A percentile compares a stretch with the other conserved stretches of the same genome.
phyloP scores from a whole-genome alignment of 2,888 invertebrate genomes.

The Oscheius sp. region DNA sequence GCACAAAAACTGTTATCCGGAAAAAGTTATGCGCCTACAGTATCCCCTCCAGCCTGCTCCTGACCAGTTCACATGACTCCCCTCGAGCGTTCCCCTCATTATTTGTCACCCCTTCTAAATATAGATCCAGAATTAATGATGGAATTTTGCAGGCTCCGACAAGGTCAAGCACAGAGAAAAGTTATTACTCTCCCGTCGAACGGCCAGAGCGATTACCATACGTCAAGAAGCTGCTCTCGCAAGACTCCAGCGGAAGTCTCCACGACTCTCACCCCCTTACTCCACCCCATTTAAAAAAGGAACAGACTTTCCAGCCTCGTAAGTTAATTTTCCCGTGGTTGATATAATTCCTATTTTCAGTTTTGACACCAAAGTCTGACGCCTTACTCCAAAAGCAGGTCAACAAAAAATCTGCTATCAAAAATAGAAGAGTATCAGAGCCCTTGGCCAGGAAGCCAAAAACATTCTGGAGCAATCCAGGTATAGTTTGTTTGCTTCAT shows the following conservation, averaged over 20 bases:
- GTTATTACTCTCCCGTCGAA: constrained; percentile 31
- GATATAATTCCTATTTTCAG: constrained; percentile 38
- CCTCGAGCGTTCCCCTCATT: constrained; percentile 7
- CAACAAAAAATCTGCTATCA: constrained; percentile 18
- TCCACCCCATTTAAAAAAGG: constrained; percentile 17
- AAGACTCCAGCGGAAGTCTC: constrained; percentile 28
- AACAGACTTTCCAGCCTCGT: constrained; percentile 32
- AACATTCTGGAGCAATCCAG: constrained; percentile 27
- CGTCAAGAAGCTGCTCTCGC: constrained; percentile 35
- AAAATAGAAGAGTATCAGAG: constrained; percentile 30
- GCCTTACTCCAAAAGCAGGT: constrained; percentile 46
- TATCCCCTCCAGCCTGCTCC: constrained; percentile 1
- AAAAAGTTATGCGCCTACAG: constrained; percentile 1
- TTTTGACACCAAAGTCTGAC: constrained; percentile 55
- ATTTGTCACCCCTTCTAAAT: constrained; percentile 6
- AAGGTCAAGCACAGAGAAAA: constrained; percentile 35
- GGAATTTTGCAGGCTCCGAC: constrained; percentile 29
- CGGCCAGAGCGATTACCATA: constrained; percentile 33
- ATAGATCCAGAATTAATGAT: not conserved
- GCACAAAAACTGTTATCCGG: constrained; percentile 1
- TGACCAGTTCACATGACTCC: constrained; percentile 18
- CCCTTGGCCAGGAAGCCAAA: constrained; percentile 30
- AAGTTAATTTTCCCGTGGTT: not conserved
- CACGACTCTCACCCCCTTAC: constrained; percentile 22
- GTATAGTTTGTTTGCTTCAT: not conserved